A percentile compares a stretch with the other conserved stretches of the same genome.
These are phyloP conservation scores for Astatotilapia flaviijosephi DNA, from an alignment of 2,113 vertebrate species.

Conservation along the genomic window DNA sequence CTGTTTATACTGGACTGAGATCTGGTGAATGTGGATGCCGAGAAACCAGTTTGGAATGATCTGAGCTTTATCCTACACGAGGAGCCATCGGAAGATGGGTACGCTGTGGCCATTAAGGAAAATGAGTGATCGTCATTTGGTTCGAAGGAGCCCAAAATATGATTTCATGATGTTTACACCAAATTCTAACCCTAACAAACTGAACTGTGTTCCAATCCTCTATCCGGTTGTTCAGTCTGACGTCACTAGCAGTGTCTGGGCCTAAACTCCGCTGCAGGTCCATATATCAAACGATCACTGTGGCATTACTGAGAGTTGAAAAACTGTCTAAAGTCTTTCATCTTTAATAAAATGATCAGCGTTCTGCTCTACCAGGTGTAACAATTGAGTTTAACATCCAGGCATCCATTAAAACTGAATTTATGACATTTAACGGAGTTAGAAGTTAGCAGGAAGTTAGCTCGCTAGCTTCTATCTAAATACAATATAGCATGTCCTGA, in stretches of 20 bases:
- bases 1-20: not conserved
- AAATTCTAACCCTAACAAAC: not conserved
- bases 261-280: not conserved
- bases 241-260: not conserved
- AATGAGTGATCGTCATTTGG: not conserved
- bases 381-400: no score
- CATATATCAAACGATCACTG: not conserved
- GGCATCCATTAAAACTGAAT: no score
- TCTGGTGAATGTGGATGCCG: not conserved
- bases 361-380: no score
- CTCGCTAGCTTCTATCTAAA: no score
- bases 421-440: no score
- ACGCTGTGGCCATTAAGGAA: not conserved
- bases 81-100: not conserved
- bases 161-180: not conserved
- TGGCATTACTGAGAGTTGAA: not conserved
- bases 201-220: not conserved
- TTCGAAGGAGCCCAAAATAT: not conserved
- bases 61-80: not conserved
- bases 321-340: no score
- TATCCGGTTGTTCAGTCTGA: not conserved
- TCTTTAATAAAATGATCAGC: no score
- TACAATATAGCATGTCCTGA: no score
- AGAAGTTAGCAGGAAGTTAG: no score
- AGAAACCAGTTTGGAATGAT: not conserved